Base-by-base conservation (phyloP, 2,888 invertebrate genomes). In the Platerodrilus igneus region DNA sequence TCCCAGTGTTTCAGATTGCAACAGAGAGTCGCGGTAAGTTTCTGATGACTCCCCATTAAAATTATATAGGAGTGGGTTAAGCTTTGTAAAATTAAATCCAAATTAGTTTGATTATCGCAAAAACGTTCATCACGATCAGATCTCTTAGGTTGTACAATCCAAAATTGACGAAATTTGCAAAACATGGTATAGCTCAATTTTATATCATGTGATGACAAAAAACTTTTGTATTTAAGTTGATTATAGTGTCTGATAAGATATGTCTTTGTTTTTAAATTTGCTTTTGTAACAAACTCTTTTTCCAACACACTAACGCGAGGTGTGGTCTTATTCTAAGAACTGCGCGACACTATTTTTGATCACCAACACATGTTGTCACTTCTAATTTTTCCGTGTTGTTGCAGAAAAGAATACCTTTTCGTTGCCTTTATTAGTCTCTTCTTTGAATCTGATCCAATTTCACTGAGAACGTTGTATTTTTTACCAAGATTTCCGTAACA, bases 61-160 rank as follows among this genome's bases (percentile, higher is more conserved):
- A 31, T 9, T 8, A 21, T 51, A 52, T 55, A 34, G 56, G 56
- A n/a, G n/a, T n/a, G n/a, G n/a, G n/a, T n/a, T n/a, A n/a, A n/a
- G n/a, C n/a, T n/a, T n/a, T n/a, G n/a, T n/a, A 22, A 6, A n/a
- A 15, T 13, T 2, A 3, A 14, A 15, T 14, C 15, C 2, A 29
- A 6, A 18, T 29, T 29, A 2, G 17, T 18, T 5, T 29, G 29
- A 3, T 2, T n/a, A 18, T 15, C 11, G 18, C 29, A 29, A 2
- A 18, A 3, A 17, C 29, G 18, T 3, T n/a, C 18, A 3, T 29
- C 19, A 5, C 29, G 17, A 5, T 29, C 18, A 4, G 14, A 11
- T 4, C 2, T 7, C 2, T 7, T 17, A 2, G 29, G 29, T 9
- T 29, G 9, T 4, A 29, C 17, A 6, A 29, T 18, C 29, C 29